phyloP scores from a whole-genome alignment of 1,140 invertebrate genomes.

The Microplitis mediator region DNA sequence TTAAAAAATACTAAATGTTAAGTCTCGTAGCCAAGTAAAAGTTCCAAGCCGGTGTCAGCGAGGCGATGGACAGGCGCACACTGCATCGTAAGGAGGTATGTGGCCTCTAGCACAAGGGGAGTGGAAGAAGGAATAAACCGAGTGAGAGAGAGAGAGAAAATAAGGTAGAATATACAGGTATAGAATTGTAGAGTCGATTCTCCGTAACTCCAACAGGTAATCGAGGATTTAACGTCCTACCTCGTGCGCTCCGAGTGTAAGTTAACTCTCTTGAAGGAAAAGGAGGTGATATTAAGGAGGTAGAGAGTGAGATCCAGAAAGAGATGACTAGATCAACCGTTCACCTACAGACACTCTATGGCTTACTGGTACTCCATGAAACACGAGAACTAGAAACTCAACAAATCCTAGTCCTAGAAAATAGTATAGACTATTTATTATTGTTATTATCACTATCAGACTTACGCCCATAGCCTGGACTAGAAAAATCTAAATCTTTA shows the following conservation, averaged over 20 bases:
- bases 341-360: not conserved
- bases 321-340: not conserved
- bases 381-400: not conserved
- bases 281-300: not conserved
- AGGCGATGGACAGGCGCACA: conserved; percentile 52
- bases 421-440: no score
- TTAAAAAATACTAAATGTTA: no score
- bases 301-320: not conserved
- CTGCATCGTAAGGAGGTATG: conserved; percentile 59
- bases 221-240: conserved; percentile 1
- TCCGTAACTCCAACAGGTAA: conserved; percentile 32
- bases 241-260: no score
- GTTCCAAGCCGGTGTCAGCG: conserved; percentile 49
- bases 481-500: no score
- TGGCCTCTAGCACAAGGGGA: conserved; percentile 43
- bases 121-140: conserved; percentile 47
- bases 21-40: conserved; percentile 4
- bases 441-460: no score
- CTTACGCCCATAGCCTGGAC: no score
- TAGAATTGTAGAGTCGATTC: conserved; percentile 29
- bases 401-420: no score
- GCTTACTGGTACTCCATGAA: not conserved
- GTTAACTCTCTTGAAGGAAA: no score
- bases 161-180: conserved; percentile 39
- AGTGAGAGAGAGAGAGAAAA: conserved; percentile 36